phyloP scores from a whole-genome alignment of 1,140 invertebrate species.

The Tribolium madens region DNA sequence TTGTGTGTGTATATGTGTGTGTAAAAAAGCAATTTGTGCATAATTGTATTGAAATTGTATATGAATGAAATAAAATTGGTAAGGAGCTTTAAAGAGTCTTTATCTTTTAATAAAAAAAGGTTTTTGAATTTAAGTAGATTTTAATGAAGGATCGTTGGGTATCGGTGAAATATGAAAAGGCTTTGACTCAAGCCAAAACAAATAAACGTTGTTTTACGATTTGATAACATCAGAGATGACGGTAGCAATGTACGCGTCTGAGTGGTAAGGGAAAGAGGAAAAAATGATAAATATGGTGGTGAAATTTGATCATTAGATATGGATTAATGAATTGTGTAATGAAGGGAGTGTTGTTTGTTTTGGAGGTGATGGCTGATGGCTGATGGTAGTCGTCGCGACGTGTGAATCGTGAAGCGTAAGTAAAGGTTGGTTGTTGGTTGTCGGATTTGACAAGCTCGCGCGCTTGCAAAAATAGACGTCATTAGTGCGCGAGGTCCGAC shows the following conservation, averaged over 20 bases:
- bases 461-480: slow-evolving; percentile 43
- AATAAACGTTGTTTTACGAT: slow-evolving; percentile 26
- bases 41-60: slow-evolving; percentile 34
- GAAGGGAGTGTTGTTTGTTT: slow-evolving; percentile 6
- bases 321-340: background rate
- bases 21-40: slow-evolving; percentile 30
- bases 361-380: background rate
- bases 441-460: slow-evolving; percentile 34
- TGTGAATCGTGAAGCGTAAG: slow-evolving; percentile 16
- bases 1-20: slow-evolving; percentile 1
- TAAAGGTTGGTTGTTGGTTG: slow-evolving; percentile 33
- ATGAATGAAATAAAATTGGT: slow-evolving; percentile 32
- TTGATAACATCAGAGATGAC: slow-evolving; percentile 32
- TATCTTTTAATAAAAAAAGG: slow-evolving; percentile 17
- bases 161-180: slow-evolving; percentile 4
- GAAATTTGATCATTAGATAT: background rate
- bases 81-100: slow-evolving; percentile 17
- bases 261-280: background rate
- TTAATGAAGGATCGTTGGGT: slow-evolving; percentile 29
- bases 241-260: slow-evolving; percentile 14
- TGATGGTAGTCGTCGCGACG: too few species aligned
- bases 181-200: background rate
- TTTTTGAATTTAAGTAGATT: slow-evolving; percentile 35
- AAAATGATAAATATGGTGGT: background rate
- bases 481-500: slow-evolving; percentile 52